Evolutionary conservation across 2,113 vertebrate genomes (phyloP).

Genomic region (Pachyramphus minor): DNA sequence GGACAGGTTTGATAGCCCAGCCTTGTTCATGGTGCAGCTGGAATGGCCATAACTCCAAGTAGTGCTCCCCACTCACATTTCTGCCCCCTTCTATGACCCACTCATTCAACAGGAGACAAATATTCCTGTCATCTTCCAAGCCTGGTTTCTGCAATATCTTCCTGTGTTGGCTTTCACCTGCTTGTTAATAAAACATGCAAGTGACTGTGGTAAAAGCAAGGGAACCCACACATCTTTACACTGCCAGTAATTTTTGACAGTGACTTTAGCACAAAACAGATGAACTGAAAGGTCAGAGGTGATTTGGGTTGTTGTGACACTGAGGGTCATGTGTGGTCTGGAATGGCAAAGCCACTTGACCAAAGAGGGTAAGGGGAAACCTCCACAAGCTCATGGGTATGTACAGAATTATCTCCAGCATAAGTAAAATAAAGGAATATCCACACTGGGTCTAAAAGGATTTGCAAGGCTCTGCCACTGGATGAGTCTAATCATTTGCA

Average conservation of each 20-base stretch:
- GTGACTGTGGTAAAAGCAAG: neutral
- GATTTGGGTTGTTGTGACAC: neutral
- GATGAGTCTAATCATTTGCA: neutral
- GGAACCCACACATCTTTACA: neutral
- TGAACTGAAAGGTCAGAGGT: neutral
- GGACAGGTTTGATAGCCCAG: neutral
- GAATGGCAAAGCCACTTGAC: neutral
- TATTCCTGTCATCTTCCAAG: neutral
- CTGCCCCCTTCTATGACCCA: neutral
- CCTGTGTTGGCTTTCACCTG: neutral
- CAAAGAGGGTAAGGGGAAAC: neutral
- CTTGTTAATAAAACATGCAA: neutral
- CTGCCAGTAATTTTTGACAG: neutral
- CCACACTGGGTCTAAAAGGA: neutral
- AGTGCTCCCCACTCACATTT: neutral
- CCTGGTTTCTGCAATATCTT: neutral
- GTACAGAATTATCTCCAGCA: neutral
- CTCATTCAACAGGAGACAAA: neutral
- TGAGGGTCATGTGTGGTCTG: neutral
- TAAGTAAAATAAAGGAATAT: neutral
- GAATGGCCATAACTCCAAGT: neutral
- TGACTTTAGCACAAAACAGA: neutral
- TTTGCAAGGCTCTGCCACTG: neutral
- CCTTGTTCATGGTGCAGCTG: neutral
- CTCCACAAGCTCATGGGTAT: neutral